Base-by-base conservation (phyloP, 1,140 invertebrate species). In the Yoshiicerus persimilis region DNA sequence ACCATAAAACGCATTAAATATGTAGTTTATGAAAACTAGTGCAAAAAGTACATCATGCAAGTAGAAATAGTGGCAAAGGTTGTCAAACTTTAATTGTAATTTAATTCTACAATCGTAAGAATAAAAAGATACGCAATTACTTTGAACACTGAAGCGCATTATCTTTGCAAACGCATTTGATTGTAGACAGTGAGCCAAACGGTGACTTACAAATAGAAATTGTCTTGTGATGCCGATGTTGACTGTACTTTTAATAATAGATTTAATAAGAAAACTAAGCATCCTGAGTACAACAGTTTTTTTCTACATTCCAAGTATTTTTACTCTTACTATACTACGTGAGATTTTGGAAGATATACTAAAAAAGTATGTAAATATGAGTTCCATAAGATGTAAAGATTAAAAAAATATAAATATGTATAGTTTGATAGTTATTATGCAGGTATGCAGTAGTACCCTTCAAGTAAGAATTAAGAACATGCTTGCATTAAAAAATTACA, bases 341-440 rank as follows among this genome's bases (percentile, higher is more conserved):
- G 75, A 32, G 75, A 80, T 34, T 80, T 80, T 80, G 75, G 75
- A 80, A 80, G n/a, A 80, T 16, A 36, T n/a, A n/a, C n/a, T n/a
- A n/a, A n/a, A n/a, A n/a, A n/a, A n/a, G n/a, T n/a, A n/a, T n/a
- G n/a, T n/a, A n/a, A n/a, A n/a, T n/a, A n/a, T n/a, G n/a, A n/a
- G n/a, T n/a, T 80, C 75, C 75, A 80, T 80, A 80, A 80, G 75
- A 80, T 80, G 75, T n/a, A n/a, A n/a, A n/a, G n/a, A n/a, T n/a
- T n/a, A n/a, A n/a, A n/a, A n/a, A n/a, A n/a, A n/a, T n/a, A n/a
- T n/a, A n/a, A n/a, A n/a, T n/a, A n/a, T n/a, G n/a, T n/a, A n/a
- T n/a, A n/a, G n/a, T n/a, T n/a, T n/a, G n/a, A n/a, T n/a, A n/a
- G n/a, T n/a, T n/a, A n/a, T n/a, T n/a, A n/a, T n/a, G n/a, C n/a